Evolutionary conservation across 1,140 invertebrate genomes (phyloP), one percentile per base, ranked within the genome.

Genomic region (Lucilia sericata): DNA sequence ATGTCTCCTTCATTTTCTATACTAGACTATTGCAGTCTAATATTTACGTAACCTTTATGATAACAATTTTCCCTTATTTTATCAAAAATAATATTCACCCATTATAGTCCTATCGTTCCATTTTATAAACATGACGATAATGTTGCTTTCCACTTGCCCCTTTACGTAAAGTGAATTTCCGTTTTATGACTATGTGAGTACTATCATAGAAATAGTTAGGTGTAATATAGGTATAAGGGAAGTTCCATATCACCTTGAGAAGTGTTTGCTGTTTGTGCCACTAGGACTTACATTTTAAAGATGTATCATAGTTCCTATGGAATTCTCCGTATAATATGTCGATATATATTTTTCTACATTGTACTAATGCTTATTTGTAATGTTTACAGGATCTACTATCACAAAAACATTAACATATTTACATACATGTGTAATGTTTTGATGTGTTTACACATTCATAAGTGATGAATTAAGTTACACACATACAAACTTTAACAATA

Each of bases 401-500:
- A 42, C 10, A 42, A 8, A 42, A 8, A 2, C 42, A 42, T 10
- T 8, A 7, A 42, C 42, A 42, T 5, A 42, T 42, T 42, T 42
- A 42, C 10, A 42, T 42, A 42, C 42, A 42, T 42, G 42, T 8
- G 42, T 42, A 55, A 55, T 21, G n/a, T 70, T 70, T 70, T 70
- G 65, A 21, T 70, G n/a, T 70, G 65, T 70, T 70, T 70, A 70
- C 65, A 70, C 12, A 21, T 70, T 5, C 65, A 70, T 70, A 70
- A 70, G 65, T 70, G 65, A 70, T 70, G 65, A 70, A 70, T 70
- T 70, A 70, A 70, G 65, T 70, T 21, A 55, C 51, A 55, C 51
- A 55, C 51, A 55, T 17, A 17, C 5, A 55, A 17, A 30, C 25
- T 55, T 55, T 17, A 55, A 55, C 51, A 17, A 55, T 55, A 55